Base-by-base conservation (phyloP, 2,888 invertebrate species). In the Mesorhabditis belari region DNA sequence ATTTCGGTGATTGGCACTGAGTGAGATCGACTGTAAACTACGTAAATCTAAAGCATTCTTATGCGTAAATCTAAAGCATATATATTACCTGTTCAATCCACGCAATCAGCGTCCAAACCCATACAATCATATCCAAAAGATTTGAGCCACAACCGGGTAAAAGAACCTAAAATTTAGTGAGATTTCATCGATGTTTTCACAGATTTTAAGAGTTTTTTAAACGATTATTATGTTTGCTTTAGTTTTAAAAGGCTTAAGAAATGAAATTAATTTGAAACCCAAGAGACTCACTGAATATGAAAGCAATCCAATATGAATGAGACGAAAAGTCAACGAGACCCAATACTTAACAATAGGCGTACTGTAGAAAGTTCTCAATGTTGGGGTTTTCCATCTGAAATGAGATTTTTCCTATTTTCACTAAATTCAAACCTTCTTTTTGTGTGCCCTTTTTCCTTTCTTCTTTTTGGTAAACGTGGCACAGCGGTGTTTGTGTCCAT, bases 301-400 rank as follows among this genome's bases (percentile, higher is more conserved):
- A 29, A 80, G 65, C 21, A 75, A 58, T 23, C 67, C 50, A 54
- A 79, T 70, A 61, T 75, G 76, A n/a, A 73, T 51, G 9, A 77
- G 57, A 3, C 78, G 66, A 60, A 77, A 78, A 19, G 81, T 72
- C 64, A 83, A 81, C 19, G 81, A 81, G 1, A 81, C 64, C 83
- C 83, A 83, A 69, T 82, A 83, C 64, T 83, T 83, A 56, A 82
- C 81, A 62, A 83, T 80, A 0, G 83, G 83, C 26, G 83, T 82
- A 27, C 76, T 75, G 80, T 82, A 83, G 61, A 83, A 77, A 21
- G 77, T 67, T 55, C 75, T 70, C 4, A 82, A 57, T 6, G 70
- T 55, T 0, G 73, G 73, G n/a, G 73, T 54, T 17, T 65, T 61
- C 27, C 67, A 67, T 21, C 66, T 35, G n/a, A 1, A 35, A 17